Conservation (phyloP, 2,888 invertebrate genomes). For the Conchocele bisecta region DNA sequence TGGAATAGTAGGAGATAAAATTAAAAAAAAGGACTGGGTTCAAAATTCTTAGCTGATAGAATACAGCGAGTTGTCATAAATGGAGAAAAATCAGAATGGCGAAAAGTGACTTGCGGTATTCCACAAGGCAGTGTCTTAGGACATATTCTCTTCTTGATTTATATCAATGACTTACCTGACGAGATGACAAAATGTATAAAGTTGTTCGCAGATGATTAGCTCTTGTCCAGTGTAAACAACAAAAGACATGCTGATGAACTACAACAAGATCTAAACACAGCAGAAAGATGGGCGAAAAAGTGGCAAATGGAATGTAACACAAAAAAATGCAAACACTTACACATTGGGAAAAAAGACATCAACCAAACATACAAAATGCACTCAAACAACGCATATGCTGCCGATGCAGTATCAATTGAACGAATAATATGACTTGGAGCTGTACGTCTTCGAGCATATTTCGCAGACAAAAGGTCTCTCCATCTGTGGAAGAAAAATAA, state of each 20-base stretch:
- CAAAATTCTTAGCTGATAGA: slow-evolving; percentile 16
- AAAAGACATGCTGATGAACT: too few relatives aligned
- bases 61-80: slow-evolving; percentile 15
- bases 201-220: too few relatives aligned
- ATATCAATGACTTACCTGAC: slow-evolving; percentile 16
- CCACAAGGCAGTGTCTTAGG: slow-evolving; percentile 19
- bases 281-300: slow-evolving; percentile 17
- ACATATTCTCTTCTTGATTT: slow-evolving; percentile 12
- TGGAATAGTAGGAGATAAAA: slow-evolving; percentile 17
- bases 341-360: neutral
- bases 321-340: slow-evolving; percentile 13
- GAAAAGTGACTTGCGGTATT: slow-evolving; percentile 9
- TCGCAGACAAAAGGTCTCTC: too few relatives aligned
- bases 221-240: too few relatives aligned
- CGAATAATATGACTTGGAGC: too few relatives aligned
- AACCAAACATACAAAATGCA: neutral
- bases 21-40: slow-evolving; percentile 9
- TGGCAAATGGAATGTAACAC: slow-evolving; percentile 20
- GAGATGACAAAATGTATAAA: too few relatives aligned
- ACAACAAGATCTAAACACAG: too few relatives aligned
- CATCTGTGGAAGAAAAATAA: too few relatives aligned
- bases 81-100: slow-evolving; percentile 6
- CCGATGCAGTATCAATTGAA: too few relatives aligned
- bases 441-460: too few relatives aligned
- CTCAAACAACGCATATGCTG: neutral